Conservation (phyloP, 2,888 invertebrate species). For the Standfussiana lucernea region DNA sequence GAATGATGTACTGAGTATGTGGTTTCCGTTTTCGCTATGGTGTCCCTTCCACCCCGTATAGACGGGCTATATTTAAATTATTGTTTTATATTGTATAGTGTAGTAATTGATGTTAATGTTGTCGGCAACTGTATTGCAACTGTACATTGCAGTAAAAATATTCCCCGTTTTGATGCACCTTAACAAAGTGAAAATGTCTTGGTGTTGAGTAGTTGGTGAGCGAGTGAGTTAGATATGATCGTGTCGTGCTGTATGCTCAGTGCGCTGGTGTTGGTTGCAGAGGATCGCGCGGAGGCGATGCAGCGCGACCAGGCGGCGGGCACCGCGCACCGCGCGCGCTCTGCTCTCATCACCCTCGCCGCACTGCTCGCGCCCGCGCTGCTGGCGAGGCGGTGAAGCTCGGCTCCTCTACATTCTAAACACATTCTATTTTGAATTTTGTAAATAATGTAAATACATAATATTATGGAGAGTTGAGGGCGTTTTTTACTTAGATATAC, state of each 20-base stretch:
- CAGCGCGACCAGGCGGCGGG: constrained; percentile 89
- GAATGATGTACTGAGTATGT: too few relatives aligned
- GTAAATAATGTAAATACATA: constrained; percentile 66
- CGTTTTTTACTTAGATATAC: not conserved
- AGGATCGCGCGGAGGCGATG: constrained; percentile 90
- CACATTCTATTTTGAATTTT: constrained; percentile 56
- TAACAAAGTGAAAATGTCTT: too few relatives aligned
- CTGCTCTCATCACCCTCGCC: not conserved
- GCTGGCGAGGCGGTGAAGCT: constrained; percentile 14
- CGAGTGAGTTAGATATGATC: too few relatives aligned
- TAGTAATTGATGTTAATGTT: too few relatives aligned
- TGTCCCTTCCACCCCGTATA: too few relatives aligned
- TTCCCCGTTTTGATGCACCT: too few relatives aligned
- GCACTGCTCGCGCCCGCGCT: constrained; percentile 21
- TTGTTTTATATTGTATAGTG: too few relatives aligned
- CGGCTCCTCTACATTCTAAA: not conserved
- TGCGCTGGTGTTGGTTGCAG: constrained; percentile 36
- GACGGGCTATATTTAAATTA: too few relatives aligned
- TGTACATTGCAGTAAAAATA: too few relatives aligned
- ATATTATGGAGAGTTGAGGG: constrained; percentile 26
- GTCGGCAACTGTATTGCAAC: too few relatives aligned
- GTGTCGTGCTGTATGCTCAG: not conserved
- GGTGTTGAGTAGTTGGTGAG: too few relatives aligned
- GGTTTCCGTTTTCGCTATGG: too few relatives aligned
- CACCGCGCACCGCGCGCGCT: constrained; percentile 1